phyloP scores from a whole-genome alignment of 1,140 invertebrate genomes.

The Plodia interpunctella region DNA sequence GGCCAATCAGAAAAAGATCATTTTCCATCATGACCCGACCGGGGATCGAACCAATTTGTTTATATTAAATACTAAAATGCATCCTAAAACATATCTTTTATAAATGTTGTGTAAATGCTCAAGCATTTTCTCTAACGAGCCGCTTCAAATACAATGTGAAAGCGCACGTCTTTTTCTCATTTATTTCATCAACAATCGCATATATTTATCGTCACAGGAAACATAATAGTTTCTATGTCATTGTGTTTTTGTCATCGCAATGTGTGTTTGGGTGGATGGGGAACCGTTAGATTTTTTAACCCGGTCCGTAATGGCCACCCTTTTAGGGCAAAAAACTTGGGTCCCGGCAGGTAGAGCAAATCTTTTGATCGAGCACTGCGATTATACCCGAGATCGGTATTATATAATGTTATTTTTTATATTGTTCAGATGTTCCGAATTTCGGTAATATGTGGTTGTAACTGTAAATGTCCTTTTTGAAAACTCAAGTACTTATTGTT shows the following conservation, averaged over 20 bases:
- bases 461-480: conserved; percentile 28
- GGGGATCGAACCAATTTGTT: too few relatives aligned
- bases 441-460: conserved; percentile 27
- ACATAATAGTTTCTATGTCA: conserved; percentile 61
- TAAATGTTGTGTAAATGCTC: too few relatives aligned
- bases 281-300: conserved; percentile 68
- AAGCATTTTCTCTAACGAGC: background rate
- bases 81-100: too few relatives aligned
- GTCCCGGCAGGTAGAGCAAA: conserved; percentile 65
- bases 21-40: too few relatives aligned
- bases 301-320: conserved; percentile 56
- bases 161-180: conserved; percentile 18
- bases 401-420: conserved; percentile 45
- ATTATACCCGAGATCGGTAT: conserved; percentile 49
- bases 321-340: conserved; percentile 58
- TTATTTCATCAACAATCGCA: conserved; percentile 25
- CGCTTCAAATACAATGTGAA: conserved; percentile 11
- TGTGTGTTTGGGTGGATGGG: conserved; percentile 57
- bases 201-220: conserved; percentile 47
- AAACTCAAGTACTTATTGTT: conserved; percentile 8
- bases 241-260: conserved; percentile 66
- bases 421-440: conserved; percentile 40
- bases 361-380: conserved; percentile 49
- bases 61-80: too few relatives aligned
- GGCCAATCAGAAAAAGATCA: too few relatives aligned